A percentile compares a stretch with the other conserved stretches of the same genome.
phyloP scores from a whole-genome alignment of 2,888 invertebrate species.

The Cremastobaeus sp. region DNA sequence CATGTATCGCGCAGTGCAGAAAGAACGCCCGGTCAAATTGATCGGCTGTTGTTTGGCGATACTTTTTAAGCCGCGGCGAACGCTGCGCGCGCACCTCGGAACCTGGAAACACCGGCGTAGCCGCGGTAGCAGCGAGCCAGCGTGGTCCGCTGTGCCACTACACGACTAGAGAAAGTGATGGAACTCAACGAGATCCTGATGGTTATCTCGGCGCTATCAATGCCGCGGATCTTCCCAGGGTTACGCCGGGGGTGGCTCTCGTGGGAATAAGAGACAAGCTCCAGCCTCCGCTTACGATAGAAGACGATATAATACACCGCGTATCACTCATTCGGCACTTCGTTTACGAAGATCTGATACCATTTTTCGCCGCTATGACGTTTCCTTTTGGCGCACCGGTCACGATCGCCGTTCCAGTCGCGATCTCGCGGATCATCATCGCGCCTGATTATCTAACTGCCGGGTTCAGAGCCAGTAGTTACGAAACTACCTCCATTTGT shows the following conservation, averaged over 20 bases:
- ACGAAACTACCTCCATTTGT: conserved; percentile 8
- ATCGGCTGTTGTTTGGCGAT: conserved; percentile 4
- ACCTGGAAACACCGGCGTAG: background rate
- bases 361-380: conserved; percentile 38
- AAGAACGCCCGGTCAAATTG: conserved; percentile 12
- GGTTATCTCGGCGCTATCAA: conserved; percentile 70
- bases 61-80: conserved; percentile 15
- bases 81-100: background rate
- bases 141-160: conserved; percentile 41
- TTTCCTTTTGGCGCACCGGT: conserved; percentile 20
- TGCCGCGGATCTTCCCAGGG: conserved; percentile 71
- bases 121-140: conserved; percentile 15
- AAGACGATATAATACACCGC: conserved; percentile 33
- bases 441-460: conserved; percentile 32
- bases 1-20: conserved; percentile 10
- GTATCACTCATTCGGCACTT: conserved; percentile 50
- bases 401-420: conserved; percentile 11
- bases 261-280: conserved; percentile 67
- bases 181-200: conserved; percentile 73
- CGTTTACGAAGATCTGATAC: conserved; percentile 36
- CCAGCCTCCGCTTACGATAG: conserved; percentile 33
- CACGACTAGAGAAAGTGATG: conserved; percentile 72
- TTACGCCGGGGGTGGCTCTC: conserved; percentile 64
- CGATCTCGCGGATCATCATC: conserved; percentile 3
- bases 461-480: conserved; percentile 19